phyloP scores from a whole-genome alignment of 2,888 invertebrate species.

The Isoperla grammatica region DNA sequence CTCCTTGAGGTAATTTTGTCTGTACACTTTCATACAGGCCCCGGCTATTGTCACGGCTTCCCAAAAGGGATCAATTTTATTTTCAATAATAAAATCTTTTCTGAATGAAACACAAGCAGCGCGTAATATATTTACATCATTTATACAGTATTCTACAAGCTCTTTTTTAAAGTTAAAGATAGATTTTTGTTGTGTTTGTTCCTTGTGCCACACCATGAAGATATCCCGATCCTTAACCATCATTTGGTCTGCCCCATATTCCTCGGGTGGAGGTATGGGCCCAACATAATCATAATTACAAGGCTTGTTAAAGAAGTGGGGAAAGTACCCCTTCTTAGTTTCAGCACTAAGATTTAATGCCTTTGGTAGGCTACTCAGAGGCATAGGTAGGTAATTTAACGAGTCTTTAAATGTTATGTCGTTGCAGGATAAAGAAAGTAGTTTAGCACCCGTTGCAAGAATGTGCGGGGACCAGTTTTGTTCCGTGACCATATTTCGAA shows the following conservation, averaged over 20 bases:
- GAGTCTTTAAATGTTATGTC: background rate
- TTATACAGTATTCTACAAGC: background rate
- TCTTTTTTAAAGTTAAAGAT: background rate
- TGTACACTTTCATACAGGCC: constrained; percentile 16
- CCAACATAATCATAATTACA: background rate
- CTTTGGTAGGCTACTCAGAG: background rate
- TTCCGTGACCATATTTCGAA: background rate
- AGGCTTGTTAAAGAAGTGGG: background rate
- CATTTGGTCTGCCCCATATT: background rate
- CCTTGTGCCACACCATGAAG: background rate
- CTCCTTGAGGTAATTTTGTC: constrained; percentile 4
- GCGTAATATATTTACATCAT: constrained; percentile 3
- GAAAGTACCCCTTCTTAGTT: background rate
- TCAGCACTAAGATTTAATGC: background rate
- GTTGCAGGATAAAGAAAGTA: background rate
- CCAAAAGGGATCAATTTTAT: constrained; percentile 10
- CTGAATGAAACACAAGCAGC: constrained; percentile 3
- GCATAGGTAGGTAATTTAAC: constrained; percentile 7
- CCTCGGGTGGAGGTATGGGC: background rate
- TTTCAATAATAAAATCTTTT: background rate
- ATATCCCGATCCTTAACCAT: background rate
- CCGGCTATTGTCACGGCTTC: constrained; percentile 22
- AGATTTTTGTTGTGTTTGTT: background rate
- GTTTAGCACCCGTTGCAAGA: background rate
- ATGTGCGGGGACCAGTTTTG: background rate